Evolutionary conservation across 2,888 invertebrate genomes (phyloP), one percentile per base, ranked within the genome.

Genomic region (Napeogenes inachia): DNA sequence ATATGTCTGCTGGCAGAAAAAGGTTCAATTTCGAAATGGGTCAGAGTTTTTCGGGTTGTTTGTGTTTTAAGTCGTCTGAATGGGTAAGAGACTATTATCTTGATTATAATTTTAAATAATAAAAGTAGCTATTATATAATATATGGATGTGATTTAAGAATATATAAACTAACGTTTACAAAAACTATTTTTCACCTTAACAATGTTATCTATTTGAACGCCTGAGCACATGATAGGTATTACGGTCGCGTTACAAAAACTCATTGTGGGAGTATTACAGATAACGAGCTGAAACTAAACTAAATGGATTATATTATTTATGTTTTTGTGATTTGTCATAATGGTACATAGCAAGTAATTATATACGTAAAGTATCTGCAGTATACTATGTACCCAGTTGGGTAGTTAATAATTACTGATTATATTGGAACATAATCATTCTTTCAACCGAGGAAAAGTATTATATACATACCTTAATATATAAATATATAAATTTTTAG

Each of bases 251-350:
- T 50, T 30, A 50, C 21, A 47, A 54, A 47, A n/a, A 47, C 50
- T 50, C 30, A 50, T 50, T 50, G 50, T 50, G 30, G 50, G 50
- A 62, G 55, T 58, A 63, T 71, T 70, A 71, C 69, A 78, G 76
- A 78, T 82, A 81, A 79, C 75, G 72, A 73, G 74, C 77, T 79
- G 71, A 77, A 84, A 84, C 76, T 81, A 79, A 80, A 80, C 80
- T 85, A 86, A 86, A 79, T 79, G 79, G 83, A 85, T 85, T 85
- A 85, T 69, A 64, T 73, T 71, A 59, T 59, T 62, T 59, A 21
- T 21, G 13, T 42, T 47, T 50, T 13, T 32, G 53, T 56, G 13
- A 61, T 12, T 46, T 21, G 21, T 21, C 21, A 21, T 8, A 4
- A n/a, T 13, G 13, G 47, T 47, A 47, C 3, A 13, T n/a, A 47